Base-by-base conservation (phyloP, 2,888 invertebrate species). In the Synergus laeviventris region DNA sequence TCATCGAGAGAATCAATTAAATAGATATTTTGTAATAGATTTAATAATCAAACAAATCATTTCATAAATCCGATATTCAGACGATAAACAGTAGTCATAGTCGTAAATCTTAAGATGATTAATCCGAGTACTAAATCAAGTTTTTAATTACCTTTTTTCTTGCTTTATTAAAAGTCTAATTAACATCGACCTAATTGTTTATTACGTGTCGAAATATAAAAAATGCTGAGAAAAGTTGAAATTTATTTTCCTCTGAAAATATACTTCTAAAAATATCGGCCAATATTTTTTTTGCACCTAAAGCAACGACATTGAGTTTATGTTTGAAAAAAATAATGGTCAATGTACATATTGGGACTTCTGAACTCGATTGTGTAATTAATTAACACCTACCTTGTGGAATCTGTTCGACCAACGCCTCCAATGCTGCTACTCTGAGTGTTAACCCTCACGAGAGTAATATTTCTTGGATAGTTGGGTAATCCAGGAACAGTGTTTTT, bases 361-460 rank as follows among this genome's bases (percentile, higher is more conserved):
- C 16, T 36, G 39, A 61, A 64, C n/a, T 49, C 24, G 45, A 45
- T 45, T 42, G 45, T 31, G 1, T 24, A 66, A 45, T 66, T 45
- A 66, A 49, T 49, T 8, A 49, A n/a, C 70, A 78, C 81, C 62
- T 76, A 93, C 93, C 93, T 93, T 91, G 92, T 92, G 79, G 93
- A 93, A 82, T 93, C 93, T 83, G 92, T 92, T 49, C 93, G 91
- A 80, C 92, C 92, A 59, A 93, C 93, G 76, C 93, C 93, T 64
- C 92, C 92, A 83, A 93, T 93, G 11, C 93, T 93, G 85, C 93
- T 93, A 89, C 93, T 92, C 76, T 93, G 93, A 1, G 93, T 93
- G 14, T 93, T 93, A 87, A 93, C 92, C 79, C 93, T 91, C 77
- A 93, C 92, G 3, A 93, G 91, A 80, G 93, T 93, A 78, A 91